Evolutionary conservation across 2,797 vertebrate genomes (phyloP).

Genomic region (Pelodytes ibericus): DNA sequence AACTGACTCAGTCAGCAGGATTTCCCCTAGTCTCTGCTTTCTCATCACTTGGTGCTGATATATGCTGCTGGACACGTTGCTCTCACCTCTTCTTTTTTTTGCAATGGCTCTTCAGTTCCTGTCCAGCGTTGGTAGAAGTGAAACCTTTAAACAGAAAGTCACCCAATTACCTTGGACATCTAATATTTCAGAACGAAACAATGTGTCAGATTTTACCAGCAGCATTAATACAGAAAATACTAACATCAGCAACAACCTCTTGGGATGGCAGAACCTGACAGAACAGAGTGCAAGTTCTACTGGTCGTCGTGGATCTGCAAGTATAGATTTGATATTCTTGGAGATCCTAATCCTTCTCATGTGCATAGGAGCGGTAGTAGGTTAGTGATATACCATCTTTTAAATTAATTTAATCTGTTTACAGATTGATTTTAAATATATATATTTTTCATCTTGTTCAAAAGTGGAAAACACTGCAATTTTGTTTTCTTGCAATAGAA

Average conservation of each 20-base stretch:
- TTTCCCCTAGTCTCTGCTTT: neutral
- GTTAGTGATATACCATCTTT: conserved; percentile 57
- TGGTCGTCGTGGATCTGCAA: neutral
- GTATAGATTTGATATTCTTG: conserved; percentile 58
- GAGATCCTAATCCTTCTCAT: conserved; percentile 77
- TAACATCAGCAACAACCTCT: neutral
- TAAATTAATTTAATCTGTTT: neutral
- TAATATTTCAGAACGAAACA: neutral
- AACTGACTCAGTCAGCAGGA: neutral
- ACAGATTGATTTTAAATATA: too few relatives aligned
- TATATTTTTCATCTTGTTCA: too few relatives aligned
- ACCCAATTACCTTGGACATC: neutral
- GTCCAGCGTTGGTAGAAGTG: neutral
- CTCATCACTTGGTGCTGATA: neutral
- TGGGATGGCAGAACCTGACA: neutral
- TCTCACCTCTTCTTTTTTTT: neutral
- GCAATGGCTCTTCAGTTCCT: neutral
- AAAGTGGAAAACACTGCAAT: too few relatives aligned
- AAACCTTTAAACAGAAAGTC: neutral
- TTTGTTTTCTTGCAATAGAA: too few relatives aligned
- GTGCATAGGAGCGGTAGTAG: conserved; percentile 75
- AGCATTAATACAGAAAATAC: neutral
- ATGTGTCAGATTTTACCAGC: neutral
- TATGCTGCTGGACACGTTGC: neutral
- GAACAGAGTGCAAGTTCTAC: neutral